Percentiles rank a stretch among this genome's conserved stretches.
phyloP scores from a whole-genome alignment of 2,888 invertebrate genomes.

The Sipunculus nudus region DNA sequence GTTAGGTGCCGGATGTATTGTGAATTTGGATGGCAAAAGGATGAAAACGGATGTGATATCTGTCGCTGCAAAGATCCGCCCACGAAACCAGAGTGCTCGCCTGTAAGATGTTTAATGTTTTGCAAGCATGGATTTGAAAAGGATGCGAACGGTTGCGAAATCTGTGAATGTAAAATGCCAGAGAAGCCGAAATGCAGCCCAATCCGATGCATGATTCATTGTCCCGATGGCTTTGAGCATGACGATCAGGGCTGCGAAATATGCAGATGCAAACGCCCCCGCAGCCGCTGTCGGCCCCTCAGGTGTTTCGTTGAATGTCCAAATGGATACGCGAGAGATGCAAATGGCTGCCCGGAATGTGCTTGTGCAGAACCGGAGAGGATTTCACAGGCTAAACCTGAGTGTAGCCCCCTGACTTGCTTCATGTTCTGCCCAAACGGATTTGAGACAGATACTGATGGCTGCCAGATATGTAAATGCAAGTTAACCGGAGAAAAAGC shows the following conservation, averaged over 20 bases:
- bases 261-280: conserved; percentile 22
- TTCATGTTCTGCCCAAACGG: conserved; percentile 26
- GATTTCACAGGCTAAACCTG: too few species aligned
- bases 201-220: conserved; percentile 11
- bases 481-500: neutral
- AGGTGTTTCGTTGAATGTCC: too few species aligned
- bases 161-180: too few species aligned
- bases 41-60: conserved; percentile 19
- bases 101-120: conserved; percentile 19
- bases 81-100: conserved; percentile 6
- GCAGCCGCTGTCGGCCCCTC: too few species aligned
- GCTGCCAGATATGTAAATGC: conserved; percentile 30
- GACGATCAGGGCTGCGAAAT: conserved; percentile 20
- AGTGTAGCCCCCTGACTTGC: conserved; percentile 20
- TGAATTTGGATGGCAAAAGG: conserved; percentile 19
- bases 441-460: conserved; percentile 22
- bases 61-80: conserved; percentile 13
- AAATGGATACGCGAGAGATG: too few species aligned
- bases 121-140: conserved; percentile 30
- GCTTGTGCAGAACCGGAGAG: too few species aligned
- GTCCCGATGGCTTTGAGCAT: conserved; percentile 11
- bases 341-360: too few species aligned
- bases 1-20: conserved; percentile 20
- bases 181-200: too few species aligned
- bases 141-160: conserved; percentile 24